Base-by-base conservation (phyloP, 2,113 vertebrate genomes). In the Callorhinus ursinus region DNA sequence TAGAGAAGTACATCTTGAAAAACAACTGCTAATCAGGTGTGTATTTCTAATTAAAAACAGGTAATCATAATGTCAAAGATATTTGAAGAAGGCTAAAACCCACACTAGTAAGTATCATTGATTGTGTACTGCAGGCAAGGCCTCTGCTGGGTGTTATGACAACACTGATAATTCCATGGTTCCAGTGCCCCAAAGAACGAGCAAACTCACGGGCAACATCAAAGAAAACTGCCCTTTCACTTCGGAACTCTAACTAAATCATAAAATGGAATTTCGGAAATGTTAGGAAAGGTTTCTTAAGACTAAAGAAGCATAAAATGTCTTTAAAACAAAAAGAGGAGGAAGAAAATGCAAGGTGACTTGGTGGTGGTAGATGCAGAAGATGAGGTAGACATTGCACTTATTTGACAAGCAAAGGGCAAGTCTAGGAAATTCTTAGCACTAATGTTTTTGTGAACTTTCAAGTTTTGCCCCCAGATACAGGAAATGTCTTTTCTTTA, bases 31-130 rank as follows among this genome's bases (percentile, higher is more conserved):
- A 95, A 92, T 72, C 16, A 65, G 22, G 9, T 90, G 83, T 81
- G 14, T 76, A 92, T 90, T 94, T 97, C 26, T 51, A 94, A 95
- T 89, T 90, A 83, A 93, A 91, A 19, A 83, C 21, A 91, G 42
- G 9, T 55, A 63, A 94, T 91, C 33, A 28, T 31, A 76, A 85
- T 15, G 49, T 46, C 72, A 88, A 92, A 42, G 49, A 91, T 12
- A 86, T 87, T 12, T 95, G 31, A 55, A 84, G 88, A 94, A 90
- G 11, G 19, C 19, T 84, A 92, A 96, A 95, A 76, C 36, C 9
- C 12, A 92, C 88, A 82, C 2, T 55, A 90, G 74, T 11, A 88
- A 46, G 83, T 51, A 14, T 76, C 22, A 84, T 31, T 59, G 59
- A 92, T 14, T 82, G 21, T 67, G 21, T 46, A 55, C 16, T 55